Conservation (phyloP, 2,797 vertebrate genomes). For the Sebastes steindachneri region DNA sequence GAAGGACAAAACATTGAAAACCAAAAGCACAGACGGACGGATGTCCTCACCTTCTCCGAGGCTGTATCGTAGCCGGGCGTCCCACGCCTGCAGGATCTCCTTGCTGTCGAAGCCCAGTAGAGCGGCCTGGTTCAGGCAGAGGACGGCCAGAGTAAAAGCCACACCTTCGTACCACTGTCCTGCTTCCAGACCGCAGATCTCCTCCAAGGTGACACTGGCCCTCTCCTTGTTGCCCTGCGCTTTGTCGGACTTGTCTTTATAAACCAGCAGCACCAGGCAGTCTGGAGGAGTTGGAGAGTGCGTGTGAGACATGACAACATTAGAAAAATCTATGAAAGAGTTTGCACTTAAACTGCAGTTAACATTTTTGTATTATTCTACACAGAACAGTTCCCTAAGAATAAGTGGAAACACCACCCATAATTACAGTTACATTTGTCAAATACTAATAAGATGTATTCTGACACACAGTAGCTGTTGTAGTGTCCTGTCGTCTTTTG, state of each 20-base stretch:
- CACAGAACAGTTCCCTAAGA: background rate
- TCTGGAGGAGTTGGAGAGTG: slow-evolving; percentile 44
- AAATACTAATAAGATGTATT: background rate
- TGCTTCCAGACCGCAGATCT: slow-evolving; percentile 94
- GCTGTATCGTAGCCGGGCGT: slow-evolving; percentile 89
- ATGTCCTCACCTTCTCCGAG: slow-evolving; percentile 89
- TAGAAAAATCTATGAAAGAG: background rate
- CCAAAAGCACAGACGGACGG: background rate
- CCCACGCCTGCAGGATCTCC: slow-evolving; percentile 92
- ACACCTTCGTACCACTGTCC: slow-evolving; percentile 89
- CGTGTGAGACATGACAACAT: background rate
- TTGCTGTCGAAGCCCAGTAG: slow-evolving; percentile 94
- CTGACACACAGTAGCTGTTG: slow-evolving; percentile 39
- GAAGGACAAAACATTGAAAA: background rate
- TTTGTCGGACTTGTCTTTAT: slow-evolving; percentile 83
- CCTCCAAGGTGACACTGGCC: slow-evolving; percentile 90
- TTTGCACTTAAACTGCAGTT: background rate
- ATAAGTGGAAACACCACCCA: background rate
- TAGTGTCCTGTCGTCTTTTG: slow-evolving; percentile 30
- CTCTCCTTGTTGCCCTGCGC: slow-evolving; percentile 88
- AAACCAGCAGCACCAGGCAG: slow-evolving; percentile 73
- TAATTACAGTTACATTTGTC: background rate
- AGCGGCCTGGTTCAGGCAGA: slow-evolving; percentile 90
- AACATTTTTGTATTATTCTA: background rate
- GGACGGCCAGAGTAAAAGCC: slow-evolving; percentile 87